Evolutionary conservation across 1,140 invertebrate species (phyloP).

Genomic region (Theocolax elegans): DNA sequence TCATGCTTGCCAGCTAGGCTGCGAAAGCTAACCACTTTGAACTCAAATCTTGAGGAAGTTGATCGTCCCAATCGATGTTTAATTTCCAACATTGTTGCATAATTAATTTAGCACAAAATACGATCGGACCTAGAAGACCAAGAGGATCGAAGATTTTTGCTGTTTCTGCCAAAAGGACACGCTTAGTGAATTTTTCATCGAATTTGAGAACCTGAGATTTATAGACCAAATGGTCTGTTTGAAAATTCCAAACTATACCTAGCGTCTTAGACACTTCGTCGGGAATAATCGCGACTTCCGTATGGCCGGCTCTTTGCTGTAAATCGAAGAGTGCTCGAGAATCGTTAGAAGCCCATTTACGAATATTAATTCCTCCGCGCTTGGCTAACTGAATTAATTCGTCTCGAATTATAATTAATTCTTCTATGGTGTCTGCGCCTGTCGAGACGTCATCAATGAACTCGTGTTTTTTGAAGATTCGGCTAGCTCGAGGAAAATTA

Average conservation of each 20-base stretch:
- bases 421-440: not conserved
- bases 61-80: slow-evolving; percentile 32
- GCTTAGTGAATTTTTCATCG: not conserved
- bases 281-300: not conserved
- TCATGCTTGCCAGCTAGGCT: not conserved
- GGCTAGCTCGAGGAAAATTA: not conserved
- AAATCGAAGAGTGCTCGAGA: not conserved
- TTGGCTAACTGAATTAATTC: slow-evolving; percentile 4
- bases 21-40: slow-evolving; percentile 20
- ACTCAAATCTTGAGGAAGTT: slow-evolving; percentile 23
- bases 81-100: slow-evolving; percentile 19
- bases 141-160: slow-evolving; percentile 35
- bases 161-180: slow-evolving; percentile 28
- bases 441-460: slow-evolving; percentile 32
- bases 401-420: not conserved
- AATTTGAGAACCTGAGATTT: not conserved
- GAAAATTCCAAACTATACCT: slow-evolving; percentile 17
- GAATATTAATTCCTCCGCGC: not conserved
- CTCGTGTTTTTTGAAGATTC: not conserved
- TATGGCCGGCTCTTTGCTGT: not conserved
- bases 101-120: no score
- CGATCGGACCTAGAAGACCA: no score
- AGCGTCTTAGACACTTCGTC: slow-evolving; percentile 20
- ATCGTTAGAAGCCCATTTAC: slow-evolving; percentile 19
- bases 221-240: slow-evolving; percentile 2